These are phyloP conservation scores for Agriopis leucophaearia DNA, from an alignment of 2,888 invertebrate species.

Conservation along the genomic window DNA sequence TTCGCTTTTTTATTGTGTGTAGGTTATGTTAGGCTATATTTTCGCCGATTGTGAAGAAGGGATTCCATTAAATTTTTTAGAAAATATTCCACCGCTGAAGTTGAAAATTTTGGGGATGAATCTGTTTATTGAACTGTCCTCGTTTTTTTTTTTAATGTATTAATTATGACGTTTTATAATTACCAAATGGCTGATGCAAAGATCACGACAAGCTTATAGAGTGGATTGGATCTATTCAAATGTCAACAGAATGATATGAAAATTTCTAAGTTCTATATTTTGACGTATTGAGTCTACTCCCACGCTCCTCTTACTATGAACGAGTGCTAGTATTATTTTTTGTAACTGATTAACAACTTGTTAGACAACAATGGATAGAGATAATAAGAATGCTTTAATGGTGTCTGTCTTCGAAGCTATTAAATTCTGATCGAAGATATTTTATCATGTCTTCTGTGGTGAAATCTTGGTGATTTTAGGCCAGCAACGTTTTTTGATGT, in stretches of 20 bases:
- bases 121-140: too few species aligned
- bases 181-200: neutral
- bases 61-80: too few species aligned
- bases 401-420: constrained; percentile 19
- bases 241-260: neutral
- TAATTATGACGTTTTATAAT: neutral
- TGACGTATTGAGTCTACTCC: constrained; percentile 27
- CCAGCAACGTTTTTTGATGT: too few species aligned
- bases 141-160: too few species aligned
- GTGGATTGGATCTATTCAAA: neutral
- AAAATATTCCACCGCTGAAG: too few species aligned
- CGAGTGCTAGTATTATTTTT: constrained; percentile 9
- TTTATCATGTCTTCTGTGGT: neutral
- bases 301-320: constrained; percentile 26
- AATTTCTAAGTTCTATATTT: constrained; percentile 13
- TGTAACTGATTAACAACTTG: constrained; percentile 20
- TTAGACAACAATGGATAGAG: constrained; percentile 27
- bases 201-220: neutral
- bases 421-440: constrained; percentile 20
- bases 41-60: too few species aligned
- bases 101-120: too few species aligned
- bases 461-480: neutral
- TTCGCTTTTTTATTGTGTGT: too few species aligned
- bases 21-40: too few species aligned
- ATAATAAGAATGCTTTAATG: constrained; percentile 6